Percentiles rank a stretch among this genome's conserved stretches.
These are phyloP conservation scores for Pyrrhia umbra DNA, from an alignment of 2,888 invertebrate genomes.

Conservation along the genomic window DNA sequence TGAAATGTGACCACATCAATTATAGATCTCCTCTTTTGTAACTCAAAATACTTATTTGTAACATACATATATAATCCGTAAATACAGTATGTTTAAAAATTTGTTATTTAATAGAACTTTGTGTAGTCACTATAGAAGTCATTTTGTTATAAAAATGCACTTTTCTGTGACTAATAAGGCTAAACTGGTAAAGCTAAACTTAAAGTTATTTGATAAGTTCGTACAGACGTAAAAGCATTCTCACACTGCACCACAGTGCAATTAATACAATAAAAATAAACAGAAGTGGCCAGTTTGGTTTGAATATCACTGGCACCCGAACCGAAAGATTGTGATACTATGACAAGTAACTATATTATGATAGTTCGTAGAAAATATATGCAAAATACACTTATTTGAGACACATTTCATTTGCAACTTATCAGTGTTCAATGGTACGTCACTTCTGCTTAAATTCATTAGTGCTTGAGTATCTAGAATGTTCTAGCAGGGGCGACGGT, in stretches of 20 bases:
- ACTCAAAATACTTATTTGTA: conserved; percentile 54
- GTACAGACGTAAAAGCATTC: conserved; percentile 50
- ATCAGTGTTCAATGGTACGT: conserved; percentile 27
- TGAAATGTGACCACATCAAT: conserved; percentile 43
- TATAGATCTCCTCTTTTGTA: conserved; percentile 44
- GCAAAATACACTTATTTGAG: conserved; percentile 21
- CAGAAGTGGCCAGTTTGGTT: conserved; percentile 43
- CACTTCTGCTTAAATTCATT: conserved; percentile 47
- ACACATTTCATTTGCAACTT: conserved; percentile 28
- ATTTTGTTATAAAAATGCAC: conserved; percentile 38
- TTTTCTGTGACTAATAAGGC: conserved; percentile 46
- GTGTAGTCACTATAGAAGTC: conserved; percentile 32
- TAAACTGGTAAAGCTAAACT: conserved; percentile 60
- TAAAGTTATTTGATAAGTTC: conserved; percentile 58
- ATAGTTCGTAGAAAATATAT: conserved; percentile 37
- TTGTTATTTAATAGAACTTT: conserved; percentile 21
- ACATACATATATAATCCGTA: conserved; percentile 27
- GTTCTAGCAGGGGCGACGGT: conserved; percentile 94
- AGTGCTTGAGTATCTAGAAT: conserved; percentile 17
- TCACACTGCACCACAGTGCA: conserved; percentile 41
- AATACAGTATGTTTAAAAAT: conserved; percentile 17
- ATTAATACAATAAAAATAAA: conserved; percentile 50
- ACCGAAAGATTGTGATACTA: conserved; percentile 8
- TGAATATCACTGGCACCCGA: conserved; percentile 2
- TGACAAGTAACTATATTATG: conserved; percentile 18